Base-by-base conservation (phyloP, 2,797 vertebrate genomes). In the Peromyscus nudipes region DNA sequence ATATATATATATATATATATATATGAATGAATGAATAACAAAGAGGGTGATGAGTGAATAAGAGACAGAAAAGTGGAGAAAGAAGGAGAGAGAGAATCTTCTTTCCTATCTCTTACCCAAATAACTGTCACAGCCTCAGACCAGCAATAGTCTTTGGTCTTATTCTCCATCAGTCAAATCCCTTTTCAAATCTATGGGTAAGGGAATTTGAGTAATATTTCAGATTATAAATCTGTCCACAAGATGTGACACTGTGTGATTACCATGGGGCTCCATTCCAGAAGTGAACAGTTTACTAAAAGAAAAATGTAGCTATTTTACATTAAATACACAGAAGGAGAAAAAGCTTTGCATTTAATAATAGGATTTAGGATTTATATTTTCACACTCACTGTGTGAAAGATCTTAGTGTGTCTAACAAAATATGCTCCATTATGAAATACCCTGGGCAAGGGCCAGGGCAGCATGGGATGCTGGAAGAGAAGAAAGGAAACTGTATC, bases 261-360 rank as follows among this genome's bases (percentile, higher is more conserved):
- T 23, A 37, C 43, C 11, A 67, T 40, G 2, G 7, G 43, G 2
- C 1, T 37, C 16, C 19, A n/a, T 71, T 88, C 62, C 79, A 80
- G 1, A 84, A 65, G 17, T 4, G 81, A n/a, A 76, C 49, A n/a
- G 5, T 94, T 81, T 86, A 84, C 62, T 96, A 96, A 94, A 87
- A 80, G 49, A 25, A 37, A 80, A 71, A 71, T 71, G n/a, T 21
- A 37, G n/a, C 69, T 6, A 16, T 34, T 64, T 67, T 67, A 67
- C 12, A 67, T 34, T 67, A 14, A 34, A 31, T 67, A 67, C 65
- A 67, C 29, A 67, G 29, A 67, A 67, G 34, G 29, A 31, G 12
- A 34, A 67, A 67, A 34, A 64, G 23, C 37, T 82, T 49, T 67
- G 12, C 19, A 76, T 46, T 46, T 34, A 31, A 67, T 67, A 67